These are phyloP conservation scores for Stenurella melanura DNA, from an alignment of 2,888 invertebrate species.

Conservation along the genomic window DNA sequence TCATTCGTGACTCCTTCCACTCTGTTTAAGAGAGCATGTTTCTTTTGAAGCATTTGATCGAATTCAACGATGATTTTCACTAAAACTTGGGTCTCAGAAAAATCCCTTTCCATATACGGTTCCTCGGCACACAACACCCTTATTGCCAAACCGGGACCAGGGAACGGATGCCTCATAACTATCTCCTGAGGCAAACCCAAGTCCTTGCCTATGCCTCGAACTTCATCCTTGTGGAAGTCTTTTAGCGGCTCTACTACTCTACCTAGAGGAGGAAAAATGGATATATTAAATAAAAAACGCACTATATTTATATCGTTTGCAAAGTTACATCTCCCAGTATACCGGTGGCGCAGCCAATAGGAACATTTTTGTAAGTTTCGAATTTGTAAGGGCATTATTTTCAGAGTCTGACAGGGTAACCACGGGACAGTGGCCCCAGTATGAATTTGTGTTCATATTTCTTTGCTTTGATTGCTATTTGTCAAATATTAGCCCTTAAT, in stretches of 20 bases:
- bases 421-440: too few relatives aligned
- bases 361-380: too few relatives aligned
- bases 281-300: background rate
- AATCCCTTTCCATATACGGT: constrained; percentile 95
- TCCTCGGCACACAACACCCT: constrained; percentile 97
- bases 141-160: constrained; percentile 98
- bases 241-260: constrained; percentile 97
- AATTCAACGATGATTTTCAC: constrained; percentile 96
- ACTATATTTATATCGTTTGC: too few relatives aligned
- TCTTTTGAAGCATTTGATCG: constrained; percentile 92
- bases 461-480: too few relatives aligned
- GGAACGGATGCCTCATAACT: constrained; percentile 97
- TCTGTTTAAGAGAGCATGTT: constrained; percentile 92
- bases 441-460: too few relatives aligned
- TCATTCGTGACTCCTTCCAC: constrained; percentile 87
- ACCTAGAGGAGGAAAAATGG: constrained; percentile 67
- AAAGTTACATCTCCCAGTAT: too few relatives aligned
- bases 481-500: too few relatives aligned
- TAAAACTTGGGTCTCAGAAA: constrained; percentile 96
- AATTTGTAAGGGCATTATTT: too few relatives aligned
- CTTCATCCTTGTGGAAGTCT: constrained; percentile 99
- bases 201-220: constrained; percentile 90
- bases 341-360: too few relatives aligned
- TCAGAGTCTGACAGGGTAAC: too few relatives aligned
- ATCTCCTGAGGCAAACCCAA: constrained; percentile 90